phyloP scores from a whole-genome alignment of 1,140 invertebrate genomes.

The Bombus vancouverensis region DNA sequence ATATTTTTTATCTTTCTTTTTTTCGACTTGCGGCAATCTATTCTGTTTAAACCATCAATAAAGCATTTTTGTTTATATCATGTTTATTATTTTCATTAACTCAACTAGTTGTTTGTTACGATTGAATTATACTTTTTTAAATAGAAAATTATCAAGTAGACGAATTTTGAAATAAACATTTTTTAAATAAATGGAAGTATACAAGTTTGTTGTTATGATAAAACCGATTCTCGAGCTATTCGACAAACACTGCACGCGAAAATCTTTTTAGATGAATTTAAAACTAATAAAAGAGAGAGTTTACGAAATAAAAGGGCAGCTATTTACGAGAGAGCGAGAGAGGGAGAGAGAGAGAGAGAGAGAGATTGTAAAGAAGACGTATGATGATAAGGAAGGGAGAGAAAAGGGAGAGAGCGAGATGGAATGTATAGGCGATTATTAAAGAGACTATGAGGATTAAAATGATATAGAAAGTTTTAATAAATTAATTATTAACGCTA shows the following conservation, averaged over 20 bases:
- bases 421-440: slow-evolving; percentile 63
- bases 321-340: background rate
- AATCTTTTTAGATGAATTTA: slow-evolving; percentile 66
- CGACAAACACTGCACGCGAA: slow-evolving; percentile 46
- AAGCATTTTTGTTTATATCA: background rate
- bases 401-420: slow-evolving; percentile 37
- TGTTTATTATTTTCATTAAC: background rate
- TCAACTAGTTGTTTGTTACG: background rate
- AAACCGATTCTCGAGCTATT: slow-evolving; percentile 56
- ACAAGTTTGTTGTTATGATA: background rate
- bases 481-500: slow-evolving; percentile 74
- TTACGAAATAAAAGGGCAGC: slow-evolving; percentile 10
- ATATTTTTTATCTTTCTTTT: background rate
- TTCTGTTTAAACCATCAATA: background rate
- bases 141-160: too few species aligned
- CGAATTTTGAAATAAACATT: too few species aligned
- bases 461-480: slow-evolving; percentile 76
- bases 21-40: background rate
- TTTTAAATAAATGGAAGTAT: too few species aligned
- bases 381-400: slow-evolving; percentile 5
- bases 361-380: slow-evolving; percentile 29
- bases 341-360: background rate
- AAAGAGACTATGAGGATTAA: slow-evolving; percentile 70
- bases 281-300: slow-evolving; percentile 36
- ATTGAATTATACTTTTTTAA: background rate